Conservation (phyloP, 1,140 invertebrate species). For the Leptopilina clavipes region DNA sequence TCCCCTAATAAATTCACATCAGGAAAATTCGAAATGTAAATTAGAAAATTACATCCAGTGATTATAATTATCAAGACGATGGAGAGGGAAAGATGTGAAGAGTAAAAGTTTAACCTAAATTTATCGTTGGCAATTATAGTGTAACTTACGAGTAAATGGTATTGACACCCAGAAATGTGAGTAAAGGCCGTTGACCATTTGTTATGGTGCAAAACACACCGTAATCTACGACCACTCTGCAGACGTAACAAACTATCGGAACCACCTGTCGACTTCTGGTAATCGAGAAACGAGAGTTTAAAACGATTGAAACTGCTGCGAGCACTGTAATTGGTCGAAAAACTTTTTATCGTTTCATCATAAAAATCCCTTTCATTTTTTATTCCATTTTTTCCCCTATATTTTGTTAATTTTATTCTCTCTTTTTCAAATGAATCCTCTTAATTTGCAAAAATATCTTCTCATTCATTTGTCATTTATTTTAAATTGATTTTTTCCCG, state of each 20-base stretch:
- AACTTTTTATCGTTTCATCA: neutral
- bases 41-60: no score
- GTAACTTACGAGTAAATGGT: conserved; percentile 31
- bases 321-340: conserved; percentile 30
- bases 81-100: neutral
- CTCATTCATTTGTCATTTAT: no score
- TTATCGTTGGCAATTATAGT: conserved; percentile 29
- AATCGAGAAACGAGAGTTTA: conserved; percentile 46
- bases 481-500: no score
- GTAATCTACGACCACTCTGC: conserved; percentile 23
- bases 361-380: neutral
- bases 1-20: no score
- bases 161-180: conserved; percentile 25
- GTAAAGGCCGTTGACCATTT: conserved; percentile 1
- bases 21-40: no score
- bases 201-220: conserved; percentile 33
- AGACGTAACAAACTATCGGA: conserved; percentile 44
- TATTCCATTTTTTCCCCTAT: no score
- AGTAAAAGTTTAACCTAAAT: conserved; percentile 1
- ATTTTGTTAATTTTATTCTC: no score
- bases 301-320: conserved; percentile 34
- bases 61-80: no score
- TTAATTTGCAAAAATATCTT: no score
- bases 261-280: conserved; percentile 46
- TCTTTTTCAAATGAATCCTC: no score